phyloP scores from a whole-genome alignment of 2,113 vertebrate genomes.

The Albula goreensis region DNA sequence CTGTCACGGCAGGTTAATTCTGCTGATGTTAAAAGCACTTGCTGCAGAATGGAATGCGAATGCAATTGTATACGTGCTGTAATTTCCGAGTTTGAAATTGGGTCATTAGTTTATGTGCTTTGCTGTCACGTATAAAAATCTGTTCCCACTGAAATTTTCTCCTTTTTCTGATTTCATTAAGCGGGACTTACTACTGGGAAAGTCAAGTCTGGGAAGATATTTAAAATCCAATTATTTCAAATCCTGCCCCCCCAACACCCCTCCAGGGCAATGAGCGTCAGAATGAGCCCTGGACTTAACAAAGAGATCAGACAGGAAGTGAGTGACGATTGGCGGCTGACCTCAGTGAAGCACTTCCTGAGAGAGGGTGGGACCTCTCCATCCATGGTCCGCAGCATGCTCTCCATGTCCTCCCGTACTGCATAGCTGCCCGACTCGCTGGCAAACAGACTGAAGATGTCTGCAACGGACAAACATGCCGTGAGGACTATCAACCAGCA shows the following conservation, averaged over 20 bases:
- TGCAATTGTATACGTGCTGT: too few relatives aligned
- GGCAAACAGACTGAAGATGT: slow-evolving; percentile 97
- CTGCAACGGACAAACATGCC: slow-evolving; percentile 61
- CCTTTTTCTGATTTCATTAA: not conserved
- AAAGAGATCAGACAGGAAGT: not conserved
- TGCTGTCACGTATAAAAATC: too few relatives aligned
- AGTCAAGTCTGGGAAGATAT: not conserved
- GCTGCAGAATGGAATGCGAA: too few relatives aligned
- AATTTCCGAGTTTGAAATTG: too few relatives aligned
- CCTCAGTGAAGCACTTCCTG: slow-evolving; percentile 92
- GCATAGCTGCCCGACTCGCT: slow-evolving; percentile 91
- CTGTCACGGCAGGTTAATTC: not conserved
- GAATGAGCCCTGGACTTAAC: not conserved
- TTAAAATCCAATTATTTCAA: not conserved
- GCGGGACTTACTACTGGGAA: not conserved
- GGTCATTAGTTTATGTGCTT: too few relatives aligned
- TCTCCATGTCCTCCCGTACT: slow-evolving; percentile 92
- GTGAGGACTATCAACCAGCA: not conserved
- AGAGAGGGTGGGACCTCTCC: slow-evolving; percentile 88
- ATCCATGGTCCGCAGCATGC: slow-evolving; percentile 86
- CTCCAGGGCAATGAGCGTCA: not conserved
- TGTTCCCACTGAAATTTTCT: too few relatives aligned
- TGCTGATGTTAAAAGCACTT: not conserved
- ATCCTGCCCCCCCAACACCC: not conserved
- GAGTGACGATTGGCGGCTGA: slow-evolving; percentile 51